A percentile compares a stretch with the other conserved stretches of the same genome.
phyloP scores from a whole-genome alignment of 2,888 invertebrate genomes.

The Epinotia bilunana region DNA sequence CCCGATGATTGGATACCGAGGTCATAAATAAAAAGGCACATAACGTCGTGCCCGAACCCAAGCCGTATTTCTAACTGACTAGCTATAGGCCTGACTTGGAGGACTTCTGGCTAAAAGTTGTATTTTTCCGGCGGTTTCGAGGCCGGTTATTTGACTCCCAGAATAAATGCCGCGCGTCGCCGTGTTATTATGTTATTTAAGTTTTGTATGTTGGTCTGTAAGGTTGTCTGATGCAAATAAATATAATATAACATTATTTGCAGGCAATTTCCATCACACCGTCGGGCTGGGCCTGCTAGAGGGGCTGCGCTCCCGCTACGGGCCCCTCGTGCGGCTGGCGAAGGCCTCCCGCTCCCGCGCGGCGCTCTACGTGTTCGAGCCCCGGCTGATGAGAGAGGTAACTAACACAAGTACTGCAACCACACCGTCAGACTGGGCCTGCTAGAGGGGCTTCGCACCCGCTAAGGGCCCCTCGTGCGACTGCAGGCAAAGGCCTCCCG shows the following conservation, averaged over 20 bases:
- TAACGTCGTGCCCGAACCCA: too few relatives aligned
- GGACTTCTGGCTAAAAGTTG: too few relatives aligned
- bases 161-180: too few relatives aligned
- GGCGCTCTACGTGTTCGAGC: constrained; percentile 76
- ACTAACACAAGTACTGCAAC: constrained; percentile 54
- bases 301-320: constrained; percentile 71
- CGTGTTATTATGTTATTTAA: too few relatives aligned
- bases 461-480: constrained; percentile 74
- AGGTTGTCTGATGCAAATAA: too few relatives aligned
- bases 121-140: too few relatives aligned
- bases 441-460: constrained; percentile 71
- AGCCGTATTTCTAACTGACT: too few relatives aligned
- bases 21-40: too few relatives aligned
- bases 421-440: constrained; percentile 75
- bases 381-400: constrained; percentile 77
- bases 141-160: too few relatives aligned
- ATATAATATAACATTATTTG: neutral
- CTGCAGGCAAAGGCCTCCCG: constrained; percentile 73
- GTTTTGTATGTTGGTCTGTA: too few relatives aligned
- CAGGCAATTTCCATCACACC: constrained; percentile 77
- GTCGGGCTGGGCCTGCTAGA: constrained; percentile 76
- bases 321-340: constrained; percentile 73
- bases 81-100: too few relatives aligned
- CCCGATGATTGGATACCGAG: too few relatives aligned
- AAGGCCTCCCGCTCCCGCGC: constrained; percentile 71